Conservation (phyloP, 2,888 invertebrate genomes). For the Nowickia ferox region DNA sequence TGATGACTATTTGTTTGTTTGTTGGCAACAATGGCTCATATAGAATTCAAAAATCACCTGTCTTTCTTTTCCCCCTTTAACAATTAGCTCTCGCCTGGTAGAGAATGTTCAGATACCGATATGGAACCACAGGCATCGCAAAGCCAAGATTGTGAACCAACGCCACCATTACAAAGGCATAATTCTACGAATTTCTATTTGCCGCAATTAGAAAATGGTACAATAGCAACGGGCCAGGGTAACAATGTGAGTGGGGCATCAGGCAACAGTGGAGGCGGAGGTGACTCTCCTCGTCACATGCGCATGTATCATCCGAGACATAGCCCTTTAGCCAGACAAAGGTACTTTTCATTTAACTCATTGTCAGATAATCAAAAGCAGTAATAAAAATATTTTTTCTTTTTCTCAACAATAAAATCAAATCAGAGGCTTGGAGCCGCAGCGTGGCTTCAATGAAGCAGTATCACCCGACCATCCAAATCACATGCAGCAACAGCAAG, state of each 20-base stretch:
- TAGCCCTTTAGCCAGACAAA: slow-evolving; percentile 91
- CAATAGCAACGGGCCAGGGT: slow-evolving; percentile 75
- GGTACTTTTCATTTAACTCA: slow-evolving; percentile 81
- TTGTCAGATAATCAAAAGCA: neutral
- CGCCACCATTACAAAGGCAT: slow-evolving; percentile 93
- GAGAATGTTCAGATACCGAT: slow-evolving; percentile 92
- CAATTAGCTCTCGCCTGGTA: slow-evolving; percentile 90
- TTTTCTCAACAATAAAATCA: slow-evolving; percentile 40
- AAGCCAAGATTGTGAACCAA: slow-evolving; percentile 96
- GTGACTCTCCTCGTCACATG: slow-evolving; percentile 84
- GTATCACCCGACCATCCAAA: slow-evolving; percentile 86
- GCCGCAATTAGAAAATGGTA: slow-evolving; percentile 85
- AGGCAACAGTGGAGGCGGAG: slow-evolving; percentile 77
- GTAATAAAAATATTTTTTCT: slow-evolving; percentile 25
- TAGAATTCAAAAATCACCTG: neutral
- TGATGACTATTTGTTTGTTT: slow-evolving; percentile 6
- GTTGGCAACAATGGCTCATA: neutral
- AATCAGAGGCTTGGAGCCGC: slow-evolving; percentile 86
- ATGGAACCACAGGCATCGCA: slow-evolving; percentile 94
- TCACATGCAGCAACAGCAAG: slow-evolving; percentile 81
- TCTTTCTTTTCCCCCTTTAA: slow-evolving; percentile 37
- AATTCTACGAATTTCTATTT: slow-evolving; percentile 95
- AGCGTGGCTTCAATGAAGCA: slow-evolving; percentile 86
- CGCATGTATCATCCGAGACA: slow-evolving; percentile 85
- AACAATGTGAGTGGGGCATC: slow-evolving; percentile 65